These are phyloP conservation scores for Pavo muticus DNA, from an alignment of 2,113 vertebrate genomes.

Conservation along the genomic window DNA sequence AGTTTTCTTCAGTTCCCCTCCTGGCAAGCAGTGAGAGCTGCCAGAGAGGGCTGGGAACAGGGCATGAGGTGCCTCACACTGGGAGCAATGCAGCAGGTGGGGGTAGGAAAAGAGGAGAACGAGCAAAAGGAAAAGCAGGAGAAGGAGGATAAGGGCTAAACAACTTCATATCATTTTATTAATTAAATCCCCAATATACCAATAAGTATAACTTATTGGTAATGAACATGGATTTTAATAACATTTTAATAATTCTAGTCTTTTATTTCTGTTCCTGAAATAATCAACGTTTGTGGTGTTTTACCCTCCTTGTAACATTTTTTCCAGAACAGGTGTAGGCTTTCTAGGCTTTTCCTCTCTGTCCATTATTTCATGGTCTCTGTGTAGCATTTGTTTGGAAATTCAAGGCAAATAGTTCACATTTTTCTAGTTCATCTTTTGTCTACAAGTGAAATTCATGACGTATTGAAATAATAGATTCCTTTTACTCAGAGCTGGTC, in stretches of 20 bases:
- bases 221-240: background rate
- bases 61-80: background rate
- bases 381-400: background rate
- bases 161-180: background rate
- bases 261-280: slow-evolving; percentile 4
- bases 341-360: background rate
- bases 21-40: background rate
- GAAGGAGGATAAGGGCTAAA: background rate
- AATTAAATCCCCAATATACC: background rate
- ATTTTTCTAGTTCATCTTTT: slow-evolving; percentile 8
- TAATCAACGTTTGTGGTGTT: background rate
- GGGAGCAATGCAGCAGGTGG: background rate
- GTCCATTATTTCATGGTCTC: background rate
- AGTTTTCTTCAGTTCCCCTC: background rate
- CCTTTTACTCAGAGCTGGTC: background rate
- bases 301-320: background rate
- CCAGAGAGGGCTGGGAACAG: background rate
- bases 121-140: background rate
- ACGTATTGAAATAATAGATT: background rate
- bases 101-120: background rate
- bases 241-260: background rate
- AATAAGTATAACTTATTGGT: background rate
- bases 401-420: slow-evolving; percentile 1
- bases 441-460: background rate
- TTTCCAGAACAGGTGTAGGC: background rate